phyloP scores from a whole-genome alignment of 2,113 vertebrate genomes.

The Myotis davidii region DNA sequence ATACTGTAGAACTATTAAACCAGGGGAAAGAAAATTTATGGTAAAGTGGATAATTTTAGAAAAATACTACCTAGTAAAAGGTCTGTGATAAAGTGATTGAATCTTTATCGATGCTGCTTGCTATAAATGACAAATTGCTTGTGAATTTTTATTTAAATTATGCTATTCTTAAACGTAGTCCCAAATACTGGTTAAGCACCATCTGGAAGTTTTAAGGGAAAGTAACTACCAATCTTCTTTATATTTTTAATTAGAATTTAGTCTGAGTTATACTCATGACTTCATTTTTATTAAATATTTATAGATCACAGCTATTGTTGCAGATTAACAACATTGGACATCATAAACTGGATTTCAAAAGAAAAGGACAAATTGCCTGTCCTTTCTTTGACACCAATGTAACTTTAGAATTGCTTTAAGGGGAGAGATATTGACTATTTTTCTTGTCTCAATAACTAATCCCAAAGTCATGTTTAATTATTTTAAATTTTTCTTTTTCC shows the following conservation, averaged over 20 bases:
- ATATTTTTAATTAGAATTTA: conserved; percentile 79
- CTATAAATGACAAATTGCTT: conserved; percentile 50
- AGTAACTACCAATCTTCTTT: conserved; percentile 75
- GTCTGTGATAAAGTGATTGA: conserved; percentile 46
- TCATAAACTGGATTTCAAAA: conserved; percentile 57
- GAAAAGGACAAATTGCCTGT: conserved; percentile 60
- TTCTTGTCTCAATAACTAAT: conserved; percentile 31
- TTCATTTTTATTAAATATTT: conserved; percentile 84
- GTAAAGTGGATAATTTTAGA: neutral
- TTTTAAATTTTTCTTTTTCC: neutral
- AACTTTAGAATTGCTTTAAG: conserved; percentile 16
- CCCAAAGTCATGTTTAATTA: neutral
- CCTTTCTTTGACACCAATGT: conserved; percentile 27
- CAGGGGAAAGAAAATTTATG: neutral
- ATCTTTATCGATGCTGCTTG: conserved; percentile 11
- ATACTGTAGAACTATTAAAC: conserved; percentile 38
- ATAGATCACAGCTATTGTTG: conserved; percentile 73
- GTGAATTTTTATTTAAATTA: conserved; percentile 70
- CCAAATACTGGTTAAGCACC: conserved; percentile 72
- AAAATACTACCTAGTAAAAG: conserved; percentile 48
- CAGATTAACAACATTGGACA: conserved; percentile 67
- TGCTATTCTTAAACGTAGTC: conserved; percentile 74
- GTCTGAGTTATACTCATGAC: conserved; percentile 65
- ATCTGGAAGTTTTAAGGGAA: conserved; percentile 71
- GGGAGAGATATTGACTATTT: neutral